Percentiles rank a stretch among this genome's conserved stretches.
Conservation (phyloP, 2,797 vertebrate species). For the Artibeus jamaicensis region DNA sequence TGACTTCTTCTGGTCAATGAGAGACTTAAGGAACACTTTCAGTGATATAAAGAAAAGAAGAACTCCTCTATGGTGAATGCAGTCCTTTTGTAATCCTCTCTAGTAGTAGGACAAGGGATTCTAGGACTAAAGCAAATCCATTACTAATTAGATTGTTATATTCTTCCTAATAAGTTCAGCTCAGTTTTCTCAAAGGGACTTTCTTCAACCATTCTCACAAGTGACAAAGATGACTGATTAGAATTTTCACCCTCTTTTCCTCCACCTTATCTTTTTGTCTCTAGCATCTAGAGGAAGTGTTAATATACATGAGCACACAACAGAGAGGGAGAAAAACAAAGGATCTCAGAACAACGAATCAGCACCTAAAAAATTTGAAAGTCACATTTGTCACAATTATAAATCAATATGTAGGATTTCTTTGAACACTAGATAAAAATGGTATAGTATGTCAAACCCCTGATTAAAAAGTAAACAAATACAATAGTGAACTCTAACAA, state of each 20-base stretch:
- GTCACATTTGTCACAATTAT: constrained; percentile 48
- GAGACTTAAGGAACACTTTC: not conserved
- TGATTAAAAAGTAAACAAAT: constrained; percentile 52
- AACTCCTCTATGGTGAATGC: not conserved
- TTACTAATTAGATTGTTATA: not conserved
- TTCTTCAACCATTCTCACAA: not conserved
- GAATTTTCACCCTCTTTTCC: constrained; percentile 9
- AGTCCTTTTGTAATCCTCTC: not conserved
- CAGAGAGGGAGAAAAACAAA: not conserved
- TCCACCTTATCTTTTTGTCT: constrained; percentile 31
- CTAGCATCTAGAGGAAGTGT: not conserved
- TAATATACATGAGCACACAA: constrained; percentile 32
- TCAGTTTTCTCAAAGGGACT: constrained; percentile 5
- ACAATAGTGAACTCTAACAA: constrained; percentile 31
- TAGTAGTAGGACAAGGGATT: not conserved
- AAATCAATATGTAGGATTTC: constrained; percentile 59
- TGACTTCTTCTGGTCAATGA: not conserved
- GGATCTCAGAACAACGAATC: not conserved
- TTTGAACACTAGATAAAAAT: constrained; percentile 58
- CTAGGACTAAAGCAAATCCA: not conserved
- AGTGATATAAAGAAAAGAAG: not conserved
- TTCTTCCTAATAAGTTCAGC: not conserved
- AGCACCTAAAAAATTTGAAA: constrained; percentile 32
- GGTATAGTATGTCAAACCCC: constrained; percentile 21
- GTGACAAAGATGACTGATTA: constrained; percentile 23